Evolutionary conservation across 2,797 vertebrate species (phyloP), one percentile per base, ranked within the genome.

Genomic region (Gallinago nigripennis): DNA sequence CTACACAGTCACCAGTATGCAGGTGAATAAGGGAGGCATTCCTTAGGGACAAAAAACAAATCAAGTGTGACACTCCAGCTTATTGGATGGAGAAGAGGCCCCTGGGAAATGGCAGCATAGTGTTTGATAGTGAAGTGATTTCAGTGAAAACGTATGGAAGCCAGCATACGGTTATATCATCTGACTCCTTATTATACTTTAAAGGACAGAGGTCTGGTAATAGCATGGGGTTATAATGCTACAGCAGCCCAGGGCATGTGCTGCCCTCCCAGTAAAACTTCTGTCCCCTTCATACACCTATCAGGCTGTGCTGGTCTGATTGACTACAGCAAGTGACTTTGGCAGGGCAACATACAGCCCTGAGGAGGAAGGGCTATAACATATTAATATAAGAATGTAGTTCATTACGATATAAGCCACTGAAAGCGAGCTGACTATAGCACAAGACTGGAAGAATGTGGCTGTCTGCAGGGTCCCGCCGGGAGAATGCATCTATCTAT

Each of bases 311-410:
- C 56, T 54, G 50, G 8, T 30, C 86, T 86, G 92, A 92, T 50
- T 87, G 91, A 90, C 72, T 20, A 69, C 37, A 85, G 41, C 94
- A 81, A 86, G 64, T 93, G 95, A 91, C 82, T 61, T 68, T 41
- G 75, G 10, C 61, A 56, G 33, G 35, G 46, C 61, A 57, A 48
- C 63, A 41, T 28, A 75, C 23, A 50, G 85, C 46, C 25, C 58
- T 18, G 58, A 88, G 72, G 60, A 91, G 84, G 71, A 72, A 86
- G 54, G 64, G 63, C 82, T 91, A 61, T 68, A 93, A 65, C 53
- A 93, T 91, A 92, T 92, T 96, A 95, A 53, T 77, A 81, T 89
- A 90, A 97, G 92, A 93, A 96, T 91, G 93, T 53, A 86, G 93
- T 16, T 95, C 73, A 96, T 94, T 95, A 91, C 64, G 82, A 61